These are phyloP conservation scores for Megalopta genalis DNA, from an alignment of 1,140 invertebrate species.

Conservation along the genomic window DNA sequence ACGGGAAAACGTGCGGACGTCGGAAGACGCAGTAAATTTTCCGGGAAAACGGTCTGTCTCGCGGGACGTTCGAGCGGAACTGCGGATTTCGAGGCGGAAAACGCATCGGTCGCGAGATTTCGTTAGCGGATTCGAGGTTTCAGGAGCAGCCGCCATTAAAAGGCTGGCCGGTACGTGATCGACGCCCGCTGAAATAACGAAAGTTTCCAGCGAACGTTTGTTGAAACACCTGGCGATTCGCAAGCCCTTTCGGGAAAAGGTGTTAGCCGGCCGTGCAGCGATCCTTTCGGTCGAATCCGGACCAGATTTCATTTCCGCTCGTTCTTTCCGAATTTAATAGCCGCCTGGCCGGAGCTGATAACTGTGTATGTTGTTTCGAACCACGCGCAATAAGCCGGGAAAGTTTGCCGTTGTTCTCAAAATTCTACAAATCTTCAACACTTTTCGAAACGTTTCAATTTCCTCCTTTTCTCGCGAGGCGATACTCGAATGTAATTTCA, in stretches of 20 bases:
- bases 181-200: slow-evolving; percentile 16
- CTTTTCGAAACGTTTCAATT: too few species aligned
- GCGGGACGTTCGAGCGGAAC: slow-evolving; percentile 14
- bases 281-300: slow-evolving; percentile 6
- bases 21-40: slow-evolving; percentile 19
- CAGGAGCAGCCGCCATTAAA: slow-evolving; percentile 18
- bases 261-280: neutral
- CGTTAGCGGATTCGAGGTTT: slow-evolving; percentile 24
- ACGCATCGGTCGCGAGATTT: slow-evolving; percentile 19
- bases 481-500: too few species aligned
- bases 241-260: slow-evolving; percentile 16
- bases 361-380: neutral
- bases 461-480: too few species aligned
- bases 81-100: slow-evolving; percentile 40
- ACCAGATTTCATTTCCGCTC: slow-evolving; percentile 12
- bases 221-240: slow-evolving; percentile 49
- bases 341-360: neutral
- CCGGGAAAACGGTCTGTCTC: neutral
- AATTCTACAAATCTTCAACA: neutral
- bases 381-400: neutral
- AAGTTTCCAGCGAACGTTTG: slow-evolving; percentile 21
- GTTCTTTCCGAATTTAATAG: neutral
- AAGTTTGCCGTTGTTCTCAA: neutral
- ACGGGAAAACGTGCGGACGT: neutral
- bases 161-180: slow-evolving; percentile 17